These are phyloP conservation scores for Tineola bisselliella DNA, from an alignment of 2,888 invertebrate genomes.

Conservation along the genomic window DNA sequence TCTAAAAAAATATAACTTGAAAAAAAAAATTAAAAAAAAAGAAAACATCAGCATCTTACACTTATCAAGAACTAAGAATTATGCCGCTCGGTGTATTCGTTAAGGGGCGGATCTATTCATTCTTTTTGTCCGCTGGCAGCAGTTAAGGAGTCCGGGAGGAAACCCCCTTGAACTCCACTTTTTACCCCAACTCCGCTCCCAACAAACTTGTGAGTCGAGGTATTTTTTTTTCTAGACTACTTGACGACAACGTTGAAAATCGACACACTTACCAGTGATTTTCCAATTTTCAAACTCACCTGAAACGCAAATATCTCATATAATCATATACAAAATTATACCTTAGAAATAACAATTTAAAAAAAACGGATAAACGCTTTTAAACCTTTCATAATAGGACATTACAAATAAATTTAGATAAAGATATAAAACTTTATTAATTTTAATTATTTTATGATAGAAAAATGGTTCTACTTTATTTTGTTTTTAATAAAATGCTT, in stretches of 20 bases:
- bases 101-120: slow-evolving; percentile 68
- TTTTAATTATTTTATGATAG: no score
- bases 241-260: slow-evolving; percentile 60
- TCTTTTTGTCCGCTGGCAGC: slow-evolving; percentile 64
- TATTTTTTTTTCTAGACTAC: slow-evolving; percentile 61
- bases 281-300: slow-evolving; percentile 36
- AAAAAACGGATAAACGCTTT: no score
- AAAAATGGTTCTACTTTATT: no score
- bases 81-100: slow-evolving; percentile 68
- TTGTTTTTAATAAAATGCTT: no score
- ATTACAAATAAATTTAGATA: no score
- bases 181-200: slow-evolving; percentile 32
- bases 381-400: no score
- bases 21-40: neutral
- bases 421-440: no score
- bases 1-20: neutral
- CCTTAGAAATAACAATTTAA: no score
- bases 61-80: slow-evolving; percentile 52
- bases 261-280: slow-evolving; percentile 66
- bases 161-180: slow-evolving; percentile 23
- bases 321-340: no score
- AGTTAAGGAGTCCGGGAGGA: slow-evolving; percentile 58
- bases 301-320: no score
- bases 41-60: neutral
- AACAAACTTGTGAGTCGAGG: slow-evolving; percentile 56